A percentile compares a stretch with the other conserved stretches of the same genome.
These are phyloP conservation scores for Siderastrea siderea DNA, from an alignment of 92 coral and sea anemone species.

Conservation along the genomic window DNA sequence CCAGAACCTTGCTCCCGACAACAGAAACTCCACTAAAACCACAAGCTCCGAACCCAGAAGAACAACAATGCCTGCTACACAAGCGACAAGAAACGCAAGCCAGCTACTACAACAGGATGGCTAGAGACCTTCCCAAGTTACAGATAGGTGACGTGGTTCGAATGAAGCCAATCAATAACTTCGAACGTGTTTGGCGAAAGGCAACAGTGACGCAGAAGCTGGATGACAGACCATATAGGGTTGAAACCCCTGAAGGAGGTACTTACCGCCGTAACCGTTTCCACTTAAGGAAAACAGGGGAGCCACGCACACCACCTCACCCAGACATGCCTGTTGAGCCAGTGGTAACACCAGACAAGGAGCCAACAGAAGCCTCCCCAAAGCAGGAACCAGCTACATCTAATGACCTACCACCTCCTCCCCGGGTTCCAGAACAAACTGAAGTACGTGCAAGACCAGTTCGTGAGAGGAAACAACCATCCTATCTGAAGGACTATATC, in stretches of 20 bases:
- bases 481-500: too few species aligned
- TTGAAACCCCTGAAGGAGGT: constrained; percentile 64
- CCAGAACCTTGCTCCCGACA: constrained; percentile 51
- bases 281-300: constrained; percentile 48
- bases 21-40: not conserved
- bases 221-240: constrained; percentile 50
- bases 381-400: too few species aligned
- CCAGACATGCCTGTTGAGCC: not conserved
- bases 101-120: constrained; percentile 3
- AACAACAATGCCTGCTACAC: not conserved
- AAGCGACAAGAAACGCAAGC: too few species aligned
- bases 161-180: constrained; percentile 47
- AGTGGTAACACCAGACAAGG: too few species aligned
- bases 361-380: too few species aligned
- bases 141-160: constrained; percentile 46
- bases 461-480: constrained; percentile 1
- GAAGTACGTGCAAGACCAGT: constrained; percentile 21
- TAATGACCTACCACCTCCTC: too few species aligned
- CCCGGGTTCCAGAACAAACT: not conserved
- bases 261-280: constrained; percentile 47
- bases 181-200: constrained; percentile 41
- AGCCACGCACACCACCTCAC: constrained; percentile 10
- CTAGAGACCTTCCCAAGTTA: constrained; percentile 42
- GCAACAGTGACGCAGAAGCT: constrained; percentile 16
- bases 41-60: constrained; percentile 1